These are phyloP conservation scores for Leptoteleia sp. DNA, from an alignment of 1,140 invertebrate species.

Conservation along the genomic window DNA sequence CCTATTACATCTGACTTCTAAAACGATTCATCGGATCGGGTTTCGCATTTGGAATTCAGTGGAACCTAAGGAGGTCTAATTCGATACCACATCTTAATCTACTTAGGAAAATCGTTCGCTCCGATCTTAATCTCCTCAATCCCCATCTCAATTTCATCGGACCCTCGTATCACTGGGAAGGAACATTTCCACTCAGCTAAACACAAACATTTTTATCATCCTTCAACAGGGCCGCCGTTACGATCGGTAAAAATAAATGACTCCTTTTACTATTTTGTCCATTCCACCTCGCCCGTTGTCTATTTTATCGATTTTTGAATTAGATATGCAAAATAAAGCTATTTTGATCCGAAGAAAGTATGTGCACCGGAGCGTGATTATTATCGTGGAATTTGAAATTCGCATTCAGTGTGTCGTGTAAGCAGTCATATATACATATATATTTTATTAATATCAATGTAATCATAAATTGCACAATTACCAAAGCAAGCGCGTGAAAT, in stretches of 20 bases:
- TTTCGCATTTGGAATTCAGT: constrained; percentile 55
- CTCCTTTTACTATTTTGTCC: background rate
- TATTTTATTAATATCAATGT: too few relatives aligned
- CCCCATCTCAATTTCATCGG: constrained; percentile 46
- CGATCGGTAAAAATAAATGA: constrained; percentile 5
- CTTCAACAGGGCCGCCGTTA: constrained; percentile 7
- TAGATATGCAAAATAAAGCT: too few relatives aligned
- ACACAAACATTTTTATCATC: constrained; percentile 34
- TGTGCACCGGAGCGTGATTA: too few relatives aligned
- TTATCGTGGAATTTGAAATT: too few relatives aligned
- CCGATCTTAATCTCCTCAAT: constrained; percentile 53
- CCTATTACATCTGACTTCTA: constrained; percentile 36
- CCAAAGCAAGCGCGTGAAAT: too few relatives aligned
- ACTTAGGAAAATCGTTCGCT: constrained; percentile 54
- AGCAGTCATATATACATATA: too few relatives aligned
- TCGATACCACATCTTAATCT: constrained; percentile 58
- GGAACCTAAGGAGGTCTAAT: constrained; percentile 47
- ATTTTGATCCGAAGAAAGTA: too few relatives aligned
- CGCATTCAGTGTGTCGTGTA: too few relatives aligned
- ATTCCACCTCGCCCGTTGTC: too few relatives aligned
- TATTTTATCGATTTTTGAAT: too few relatives aligned
- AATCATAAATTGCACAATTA: too few relatives aligned
- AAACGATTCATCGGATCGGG: constrained; percentile 42
- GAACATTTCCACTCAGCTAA: constrained; percentile 45
- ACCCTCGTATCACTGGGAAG: constrained; percentile 29